Base-by-base conservation (phyloP, 2,888 invertebrate genomes). In the Eledone cirrhosa region DNA sequence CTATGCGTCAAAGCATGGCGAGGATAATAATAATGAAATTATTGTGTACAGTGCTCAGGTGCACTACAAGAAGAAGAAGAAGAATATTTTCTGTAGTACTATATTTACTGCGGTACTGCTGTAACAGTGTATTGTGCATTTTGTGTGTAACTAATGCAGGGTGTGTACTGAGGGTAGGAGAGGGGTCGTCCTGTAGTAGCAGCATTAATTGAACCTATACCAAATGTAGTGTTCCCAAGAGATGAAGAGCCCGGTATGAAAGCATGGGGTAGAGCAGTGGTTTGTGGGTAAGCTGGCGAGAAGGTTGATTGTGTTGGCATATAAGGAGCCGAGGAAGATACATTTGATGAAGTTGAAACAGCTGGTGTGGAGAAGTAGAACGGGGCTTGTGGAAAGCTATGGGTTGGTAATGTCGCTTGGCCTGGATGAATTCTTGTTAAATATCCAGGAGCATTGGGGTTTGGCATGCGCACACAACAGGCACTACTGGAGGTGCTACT, bases 101-200 rank as follows among this genome's bases (percentile, higher is more conserved):
- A 0, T 41, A 16, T 33, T 76, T 76, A 76, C 48, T 76, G 76
- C 3, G 76, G 76, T 24, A 76, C 48, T 22, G 76, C 76, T 16
- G 48, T 76, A 22, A 76, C 76, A 47, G 76, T 48, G 48, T 76
- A 76, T 47, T 76, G 76, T 24, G 41, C 47, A 48, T 76, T 76
- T 48, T 76, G 76, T 47, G 76, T 48, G 48, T 76, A 76, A 47
- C 47, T 76, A 8, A 76, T 47, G 48, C 76, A 76, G 1, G 76
- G 76, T 29, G 76, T 76, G 76, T 48, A 76, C 47, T 76, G 76
- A 3, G 24, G 76, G 1, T 41, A n/a, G 3, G 72, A 41, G 22
- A 72, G n/a, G 13, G 72, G n/a, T 13, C 31, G 72, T 27, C n/a
- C 33, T 33, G 72, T 31, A 41, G 41, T n/a, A 4, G 72, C n/a